Evolutionary conservation across 2,797 vertebrate species (phyloP).

Genomic region (Aselliscus stoliczkanus): DNA sequence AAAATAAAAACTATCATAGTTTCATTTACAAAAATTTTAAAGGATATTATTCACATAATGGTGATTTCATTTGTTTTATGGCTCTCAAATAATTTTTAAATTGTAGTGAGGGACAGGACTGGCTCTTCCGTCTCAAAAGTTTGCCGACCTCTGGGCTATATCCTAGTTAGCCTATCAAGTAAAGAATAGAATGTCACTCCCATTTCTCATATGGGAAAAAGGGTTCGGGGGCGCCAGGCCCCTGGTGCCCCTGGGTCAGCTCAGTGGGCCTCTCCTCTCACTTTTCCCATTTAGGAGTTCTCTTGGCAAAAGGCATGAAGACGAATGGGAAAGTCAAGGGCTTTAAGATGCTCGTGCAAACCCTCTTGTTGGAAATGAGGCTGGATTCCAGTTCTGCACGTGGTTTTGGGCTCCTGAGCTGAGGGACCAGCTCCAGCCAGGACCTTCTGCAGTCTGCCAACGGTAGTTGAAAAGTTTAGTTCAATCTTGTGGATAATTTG

Average conservation of each 20-base stretch:
- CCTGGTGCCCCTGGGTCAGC: neutral
- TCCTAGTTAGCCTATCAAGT: neutral
- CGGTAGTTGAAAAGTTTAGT: neutral
- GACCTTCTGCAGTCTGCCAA: neutral
- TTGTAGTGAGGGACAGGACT: too few relatives aligned
- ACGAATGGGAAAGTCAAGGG: neutral
- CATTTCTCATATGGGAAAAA: neutral
- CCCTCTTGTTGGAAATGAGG: neutral
- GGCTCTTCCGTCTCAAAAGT: too few relatives aligned
- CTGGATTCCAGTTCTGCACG: neutral
- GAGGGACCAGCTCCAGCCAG: neutral
- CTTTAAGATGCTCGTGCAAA: neutral
- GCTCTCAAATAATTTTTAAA: too few relatives aligned
- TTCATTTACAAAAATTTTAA: too few relatives aligned
- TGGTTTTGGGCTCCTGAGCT: slow-evolving; percentile 12
- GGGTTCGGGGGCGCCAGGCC: neutral
- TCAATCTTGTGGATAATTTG: slow-evolving; percentile 51
- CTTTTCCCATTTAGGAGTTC: neutral
- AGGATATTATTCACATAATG: too few relatives aligned
- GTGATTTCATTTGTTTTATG: too few relatives aligned
- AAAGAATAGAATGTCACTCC: neutral
- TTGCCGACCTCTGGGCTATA: too few relatives aligned
- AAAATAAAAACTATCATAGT: too few relatives aligned
- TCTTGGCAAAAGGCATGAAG: neutral
- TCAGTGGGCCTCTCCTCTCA: neutral